A percentile compares a stretch with the other conserved stretches of the same genome.
These are phyloP conservation scores for Oncorhynchus nerka DNA, from an alignment of 2,113 vertebrate species.

Conservation along the genomic window DNA sequence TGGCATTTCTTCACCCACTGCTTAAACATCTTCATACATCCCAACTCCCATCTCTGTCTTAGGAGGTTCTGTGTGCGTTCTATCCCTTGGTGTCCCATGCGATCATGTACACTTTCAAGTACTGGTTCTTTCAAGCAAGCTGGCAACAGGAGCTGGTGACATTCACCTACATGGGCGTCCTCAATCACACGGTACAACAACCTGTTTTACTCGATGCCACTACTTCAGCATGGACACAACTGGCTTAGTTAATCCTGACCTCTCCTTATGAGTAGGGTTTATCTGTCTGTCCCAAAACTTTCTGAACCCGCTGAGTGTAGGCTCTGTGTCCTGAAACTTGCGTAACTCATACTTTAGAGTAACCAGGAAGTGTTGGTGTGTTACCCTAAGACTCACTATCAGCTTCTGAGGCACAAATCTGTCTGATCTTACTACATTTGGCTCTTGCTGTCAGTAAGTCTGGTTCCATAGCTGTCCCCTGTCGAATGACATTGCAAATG, in stretches of 20 bases:
- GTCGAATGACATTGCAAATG: conserved; percentile 27
- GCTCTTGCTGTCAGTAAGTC: conserved; percentile 13
- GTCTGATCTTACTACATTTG: conserved; percentile 17
- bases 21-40: conserved; percentile 2
- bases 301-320: neutral
- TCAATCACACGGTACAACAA: conserved; percentile 12
- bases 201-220: neutral
- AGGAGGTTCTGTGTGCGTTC: no score
- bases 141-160: no score
- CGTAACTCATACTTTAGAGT: neutral
- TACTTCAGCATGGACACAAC: neutral
- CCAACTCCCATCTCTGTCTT: neutral
- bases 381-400: neutral
- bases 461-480: conserved; percentile 6
- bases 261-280: neutral
- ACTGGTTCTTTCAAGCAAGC: no score
- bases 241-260: neutral
- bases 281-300: conserved; percentile 6
- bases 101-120: no score
- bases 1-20: conserved; percentile 21
- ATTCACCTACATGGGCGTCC: neutral
- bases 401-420: neutral
- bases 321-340: neutral
- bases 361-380: conserved; percentile 20
- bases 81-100: no score